Conservation (phyloP, 2,113 vertebrate species). For the Motacilla alba region DNA sequence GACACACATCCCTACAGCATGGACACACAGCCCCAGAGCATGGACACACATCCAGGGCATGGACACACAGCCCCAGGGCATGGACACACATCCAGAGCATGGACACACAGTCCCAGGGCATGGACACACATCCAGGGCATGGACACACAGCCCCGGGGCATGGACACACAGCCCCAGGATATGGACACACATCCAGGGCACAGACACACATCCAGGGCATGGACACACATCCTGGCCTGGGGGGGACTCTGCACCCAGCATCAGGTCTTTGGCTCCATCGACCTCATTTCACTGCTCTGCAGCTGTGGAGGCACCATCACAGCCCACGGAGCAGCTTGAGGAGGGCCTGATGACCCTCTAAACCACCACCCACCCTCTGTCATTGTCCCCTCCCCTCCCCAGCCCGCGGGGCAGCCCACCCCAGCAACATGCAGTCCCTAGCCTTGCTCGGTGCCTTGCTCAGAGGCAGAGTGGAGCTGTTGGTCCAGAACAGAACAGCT, state of each 20-base stretch:
- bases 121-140: too few species aligned
- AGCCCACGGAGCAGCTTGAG: neutral
- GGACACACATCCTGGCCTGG: too few species aligned
- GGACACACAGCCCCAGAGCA: too few species aligned
- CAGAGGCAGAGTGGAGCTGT: accelerated
- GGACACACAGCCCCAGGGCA: too few species aligned
- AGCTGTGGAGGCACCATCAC: neutral
- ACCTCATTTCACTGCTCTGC: neutral
- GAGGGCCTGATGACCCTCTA: neutral
- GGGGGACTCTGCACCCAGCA: neutral
- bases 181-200: neutral
- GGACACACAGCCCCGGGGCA: too few species aligned
- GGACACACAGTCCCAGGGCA: too few species aligned
- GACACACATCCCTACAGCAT: too few species aligned
- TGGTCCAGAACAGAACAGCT: accelerated
- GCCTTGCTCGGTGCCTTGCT: neutral
- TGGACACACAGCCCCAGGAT: too few species aligned
- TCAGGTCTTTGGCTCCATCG: neutral
- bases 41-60: too few species aligned
- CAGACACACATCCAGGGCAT: too few species aligned
- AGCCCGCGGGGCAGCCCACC: neutral
- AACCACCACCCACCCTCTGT: neutral
- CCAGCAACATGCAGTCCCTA: neutral
- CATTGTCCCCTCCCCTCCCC: neutral
- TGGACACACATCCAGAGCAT: too few species aligned